Evolutionary conservation across 2,113 vertebrate genomes (phyloP).

Genomic region (Gavialis gangeticus): DNA sequence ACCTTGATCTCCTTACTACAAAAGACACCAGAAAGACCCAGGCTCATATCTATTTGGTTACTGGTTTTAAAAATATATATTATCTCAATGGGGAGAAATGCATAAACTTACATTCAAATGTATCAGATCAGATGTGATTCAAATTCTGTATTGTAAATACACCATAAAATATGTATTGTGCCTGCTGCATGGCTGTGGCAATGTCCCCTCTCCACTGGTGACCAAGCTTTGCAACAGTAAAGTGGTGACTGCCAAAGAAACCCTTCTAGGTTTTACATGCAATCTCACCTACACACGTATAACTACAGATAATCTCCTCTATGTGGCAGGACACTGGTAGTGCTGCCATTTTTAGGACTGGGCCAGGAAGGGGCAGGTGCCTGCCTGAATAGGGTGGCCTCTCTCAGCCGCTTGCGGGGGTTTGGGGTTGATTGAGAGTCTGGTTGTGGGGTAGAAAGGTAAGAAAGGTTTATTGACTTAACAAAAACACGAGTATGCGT

Average conservation of each 20-base stretch:
- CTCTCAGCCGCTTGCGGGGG: too few species aligned
- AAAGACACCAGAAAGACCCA: too few species aligned
- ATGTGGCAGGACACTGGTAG: background rate
- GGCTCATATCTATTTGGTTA: too few species aligned
- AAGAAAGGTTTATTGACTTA: too few species aligned
- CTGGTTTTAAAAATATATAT: too few species aligned
- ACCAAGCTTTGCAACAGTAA: background rate
- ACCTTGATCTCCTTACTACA: background rate
- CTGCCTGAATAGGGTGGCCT: too few species aligned
- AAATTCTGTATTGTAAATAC: background rate
- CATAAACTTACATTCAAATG: background rate
- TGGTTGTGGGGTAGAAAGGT: too few species aligned
- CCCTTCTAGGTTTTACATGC: background rate
- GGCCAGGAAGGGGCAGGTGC: too few species aligned
- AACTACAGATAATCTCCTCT: background rate
- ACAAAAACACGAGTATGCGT: too few species aligned
- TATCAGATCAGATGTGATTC: background rate
- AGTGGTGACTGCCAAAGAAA: background rate
- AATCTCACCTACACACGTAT: background rate
- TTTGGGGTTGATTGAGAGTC: too few species aligned
- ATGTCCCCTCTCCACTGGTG: background rate
- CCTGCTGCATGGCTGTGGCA: background rate
- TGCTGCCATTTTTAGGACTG: too few species aligned
- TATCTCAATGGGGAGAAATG: background rate
- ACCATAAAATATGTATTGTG: background rate